Percentiles rank a stretch among this genome's conserved stretches.
phyloP scores from a whole-genome alignment of 1,140 invertebrate genomes.

The Meloidogyne exigua region DNA sequence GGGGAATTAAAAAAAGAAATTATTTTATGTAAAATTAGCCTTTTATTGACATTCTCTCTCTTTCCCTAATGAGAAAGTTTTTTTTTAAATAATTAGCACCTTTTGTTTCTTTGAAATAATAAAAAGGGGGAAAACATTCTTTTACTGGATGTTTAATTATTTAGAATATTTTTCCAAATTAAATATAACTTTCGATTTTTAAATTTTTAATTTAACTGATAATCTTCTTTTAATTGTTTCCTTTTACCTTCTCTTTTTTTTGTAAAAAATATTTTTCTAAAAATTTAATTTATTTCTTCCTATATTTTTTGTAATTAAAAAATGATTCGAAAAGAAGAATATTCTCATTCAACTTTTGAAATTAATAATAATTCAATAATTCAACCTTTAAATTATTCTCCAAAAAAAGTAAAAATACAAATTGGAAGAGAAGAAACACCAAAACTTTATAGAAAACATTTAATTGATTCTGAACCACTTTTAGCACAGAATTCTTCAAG shows the following conservation, averaged over 20 bases:
- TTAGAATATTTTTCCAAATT: not conserved
- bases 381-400: not conserved
- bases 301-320: not conserved
- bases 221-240: constrained; percentile 11
- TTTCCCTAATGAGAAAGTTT: too few relatives aligned
- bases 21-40: too few relatives aligned
- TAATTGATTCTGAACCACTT: constrained; percentile 18
- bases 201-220: not conserved
- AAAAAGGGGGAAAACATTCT: too few relatives aligned
- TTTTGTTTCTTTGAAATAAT: too few relatives aligned
- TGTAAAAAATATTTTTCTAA: not conserved
- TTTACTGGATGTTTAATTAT: not conserved
- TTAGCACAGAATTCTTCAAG: constrained; percentile 4
- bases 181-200: not conserved
- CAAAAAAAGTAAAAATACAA: constrained; percentile 18
- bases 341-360: constrained; percentile 10
- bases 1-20: too few relatives aligned
- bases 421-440: constrained; percentile 22
- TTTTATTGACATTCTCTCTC: too few relatives aligned
- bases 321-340: constrained; percentile 13
- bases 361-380: constrained; percentile 8
- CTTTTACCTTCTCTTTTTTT: not conserved
- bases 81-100: too few relatives aligned
- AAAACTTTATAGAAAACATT: constrained; percentile 1
- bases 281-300: not conserved